These are phyloP conservation scores for Cynopterus sphinx DNA, from an alignment of 2,797 vertebrate genomes.

Conservation along the genomic window DNA sequence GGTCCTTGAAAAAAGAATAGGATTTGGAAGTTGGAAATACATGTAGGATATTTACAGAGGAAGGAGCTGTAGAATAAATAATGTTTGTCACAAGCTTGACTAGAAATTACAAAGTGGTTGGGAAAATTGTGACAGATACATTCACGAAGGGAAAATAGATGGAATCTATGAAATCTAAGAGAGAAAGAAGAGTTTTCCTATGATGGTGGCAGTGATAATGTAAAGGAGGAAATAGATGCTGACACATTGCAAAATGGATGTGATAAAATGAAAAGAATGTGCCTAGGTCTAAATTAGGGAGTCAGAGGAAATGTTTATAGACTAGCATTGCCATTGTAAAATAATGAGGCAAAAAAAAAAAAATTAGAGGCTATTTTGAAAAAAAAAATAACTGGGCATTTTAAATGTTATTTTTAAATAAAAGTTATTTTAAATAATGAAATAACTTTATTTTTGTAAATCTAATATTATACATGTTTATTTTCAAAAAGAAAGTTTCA, in stretches of 20 bases:
- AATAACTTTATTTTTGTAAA: neutral
- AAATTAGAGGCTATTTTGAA: neutral
- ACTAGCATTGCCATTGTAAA: neutral
- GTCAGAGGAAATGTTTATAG: neutral
- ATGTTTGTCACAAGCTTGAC: neutral
- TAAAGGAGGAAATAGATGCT: neutral
- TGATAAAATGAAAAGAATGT: neutral
- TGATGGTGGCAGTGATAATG: neutral
- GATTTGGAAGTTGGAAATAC: neutral
- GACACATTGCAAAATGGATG: too few species aligned
- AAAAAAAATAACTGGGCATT: neutral
- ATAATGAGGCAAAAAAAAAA: neutral
- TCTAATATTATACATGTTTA: neutral
- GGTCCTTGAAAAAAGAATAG: neutral
- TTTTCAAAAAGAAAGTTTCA: neutral
- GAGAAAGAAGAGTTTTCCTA: neutral
- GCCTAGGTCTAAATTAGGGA: rapidly evolving
- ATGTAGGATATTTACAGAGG: neutral
- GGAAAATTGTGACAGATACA: neutral
- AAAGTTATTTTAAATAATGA: neutral
- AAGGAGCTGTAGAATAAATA: neutral
- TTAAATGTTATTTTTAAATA: neutral
- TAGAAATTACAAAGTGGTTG: neutral
- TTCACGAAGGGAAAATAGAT: neutral
- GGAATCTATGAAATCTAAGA: neutral